These are phyloP conservation scores for Clitarchus hookeri DNA, from an alignment of 2,888 invertebrate species.

Conservation along the genomic window DNA sequence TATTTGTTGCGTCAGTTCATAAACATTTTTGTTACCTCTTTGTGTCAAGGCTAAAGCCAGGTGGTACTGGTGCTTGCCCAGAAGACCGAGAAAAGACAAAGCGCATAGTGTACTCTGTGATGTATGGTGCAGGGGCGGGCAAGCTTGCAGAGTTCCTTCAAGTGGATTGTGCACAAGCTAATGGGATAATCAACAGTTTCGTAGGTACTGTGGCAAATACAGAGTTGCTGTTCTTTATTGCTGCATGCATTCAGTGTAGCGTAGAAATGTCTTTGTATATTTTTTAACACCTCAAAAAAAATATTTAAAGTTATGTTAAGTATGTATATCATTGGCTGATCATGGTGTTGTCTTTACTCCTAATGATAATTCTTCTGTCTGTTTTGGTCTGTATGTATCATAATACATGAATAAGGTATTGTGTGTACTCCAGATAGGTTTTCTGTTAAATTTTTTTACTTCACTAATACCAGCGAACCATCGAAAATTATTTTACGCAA, in stretches of 20 bases:
- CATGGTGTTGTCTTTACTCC: no score
- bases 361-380: no score
- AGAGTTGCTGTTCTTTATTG: background rate
- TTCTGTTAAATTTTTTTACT: no score
- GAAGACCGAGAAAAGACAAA: constrained; percentile 59
- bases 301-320: no score
- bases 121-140: constrained; percentile 59
- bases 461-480: no score
- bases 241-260: background rate
- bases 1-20: background rate
- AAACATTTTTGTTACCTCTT: background rate
- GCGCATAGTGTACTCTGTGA: constrained; percentile 58
- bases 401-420: no score
- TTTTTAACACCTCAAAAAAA: no score
- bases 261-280: no score
- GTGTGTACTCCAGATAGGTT: no score
- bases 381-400: no score
- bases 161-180: constrained; percentile 52
- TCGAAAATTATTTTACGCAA: no score
- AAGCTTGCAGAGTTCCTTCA: constrained; percentile 56
- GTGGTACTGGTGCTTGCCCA: background rate
- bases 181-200: constrained; percentile 53
- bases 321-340: no score
- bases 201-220: constrained; percentile 48
- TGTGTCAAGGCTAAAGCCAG: background rate